Conservation (phyloP, 2,113 vertebrate species). For the Balaenoptera acutorostrata region DNA sequence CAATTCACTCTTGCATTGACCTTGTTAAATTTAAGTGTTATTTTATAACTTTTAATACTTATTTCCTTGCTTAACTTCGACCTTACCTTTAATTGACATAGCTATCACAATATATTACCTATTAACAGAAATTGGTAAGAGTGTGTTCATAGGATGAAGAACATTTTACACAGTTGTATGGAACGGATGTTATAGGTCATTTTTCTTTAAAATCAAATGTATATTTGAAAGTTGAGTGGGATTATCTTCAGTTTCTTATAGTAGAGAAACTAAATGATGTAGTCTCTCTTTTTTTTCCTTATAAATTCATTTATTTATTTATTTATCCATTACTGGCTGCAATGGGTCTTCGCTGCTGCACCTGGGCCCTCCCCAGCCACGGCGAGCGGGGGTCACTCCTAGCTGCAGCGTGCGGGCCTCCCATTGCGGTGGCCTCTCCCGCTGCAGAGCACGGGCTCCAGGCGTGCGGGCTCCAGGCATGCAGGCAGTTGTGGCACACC, state of each 20-base stretch:
- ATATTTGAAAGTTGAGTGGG: background rate
- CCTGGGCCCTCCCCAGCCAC: no score
- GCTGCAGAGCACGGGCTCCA: no score
- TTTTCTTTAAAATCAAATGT: conserved; percentile 14
- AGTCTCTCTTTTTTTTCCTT: background rate
- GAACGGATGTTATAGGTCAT: background rate
- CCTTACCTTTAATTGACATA: background rate
- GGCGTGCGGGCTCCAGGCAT: no score
- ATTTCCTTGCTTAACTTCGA: background rate
- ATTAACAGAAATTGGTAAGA: background rate
- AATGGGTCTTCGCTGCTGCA: no score
- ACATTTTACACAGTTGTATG: background rate
- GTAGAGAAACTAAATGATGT: background rate
- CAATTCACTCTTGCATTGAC: background rate
- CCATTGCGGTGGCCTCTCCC: no score
- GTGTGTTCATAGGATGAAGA: background rate
- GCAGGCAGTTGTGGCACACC: no score
- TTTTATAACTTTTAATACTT: background rate
- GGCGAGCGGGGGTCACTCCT: no score
- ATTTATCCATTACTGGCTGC: no score
- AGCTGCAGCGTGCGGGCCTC: no score
- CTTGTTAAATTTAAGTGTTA: background rate
- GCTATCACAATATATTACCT: background rate
- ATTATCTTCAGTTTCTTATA: background rate
- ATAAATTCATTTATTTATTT: background rate